Evolutionary conservation across 2,797 vertebrate genomes (phyloP).

Genomic region (Acomys russatus): DNA sequence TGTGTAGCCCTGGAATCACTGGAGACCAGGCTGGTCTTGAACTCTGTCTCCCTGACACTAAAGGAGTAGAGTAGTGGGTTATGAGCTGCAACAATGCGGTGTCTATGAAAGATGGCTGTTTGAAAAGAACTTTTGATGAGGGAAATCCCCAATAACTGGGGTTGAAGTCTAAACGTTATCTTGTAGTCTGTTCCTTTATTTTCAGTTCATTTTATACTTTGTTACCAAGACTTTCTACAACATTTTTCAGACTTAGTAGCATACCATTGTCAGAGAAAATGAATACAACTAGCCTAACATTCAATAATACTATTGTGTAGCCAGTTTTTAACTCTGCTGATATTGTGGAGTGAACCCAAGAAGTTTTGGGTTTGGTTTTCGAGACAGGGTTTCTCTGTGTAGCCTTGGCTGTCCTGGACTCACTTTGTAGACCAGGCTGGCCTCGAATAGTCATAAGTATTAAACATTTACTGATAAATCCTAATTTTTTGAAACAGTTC

Average conservation of each 20-base stretch:
- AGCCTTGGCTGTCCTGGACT: too few relatives aligned
- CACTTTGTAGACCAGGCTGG: too few relatives aligned
- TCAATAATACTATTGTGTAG: conserved; percentile 47
- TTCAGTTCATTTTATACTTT: conserved; percentile 17
- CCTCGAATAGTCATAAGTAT: background rate
- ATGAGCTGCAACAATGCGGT: too few relatives aligned
- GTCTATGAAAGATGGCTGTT: too few relatives aligned
- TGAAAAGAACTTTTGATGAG: conserved; percentile 10
- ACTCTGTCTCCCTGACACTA: too few relatives aligned
- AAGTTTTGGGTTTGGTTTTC: too few relatives aligned
- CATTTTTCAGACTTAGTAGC: background rate
- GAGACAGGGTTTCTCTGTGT: too few relatives aligned
- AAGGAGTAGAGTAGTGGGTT: too few relatives aligned
- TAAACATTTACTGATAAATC: background rate
- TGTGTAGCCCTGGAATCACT: background rate
- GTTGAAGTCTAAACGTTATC: conserved; percentile 36
- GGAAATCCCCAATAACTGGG: background rate
- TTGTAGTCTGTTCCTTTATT: background rate
- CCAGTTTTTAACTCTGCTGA: background rate
- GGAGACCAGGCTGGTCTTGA: background rate
- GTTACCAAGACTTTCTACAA: conserved; percentile 55
- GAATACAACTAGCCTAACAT: background rate
- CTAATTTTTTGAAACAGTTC: background rate
- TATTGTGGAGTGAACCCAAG: background rate
- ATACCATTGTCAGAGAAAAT: conserved; percentile 39